Evolutionary conservation across 2,888 invertebrate species (phyloP), one percentile per base, ranked within the genome.

Genomic region (Nomada ruficornis): DNA sequence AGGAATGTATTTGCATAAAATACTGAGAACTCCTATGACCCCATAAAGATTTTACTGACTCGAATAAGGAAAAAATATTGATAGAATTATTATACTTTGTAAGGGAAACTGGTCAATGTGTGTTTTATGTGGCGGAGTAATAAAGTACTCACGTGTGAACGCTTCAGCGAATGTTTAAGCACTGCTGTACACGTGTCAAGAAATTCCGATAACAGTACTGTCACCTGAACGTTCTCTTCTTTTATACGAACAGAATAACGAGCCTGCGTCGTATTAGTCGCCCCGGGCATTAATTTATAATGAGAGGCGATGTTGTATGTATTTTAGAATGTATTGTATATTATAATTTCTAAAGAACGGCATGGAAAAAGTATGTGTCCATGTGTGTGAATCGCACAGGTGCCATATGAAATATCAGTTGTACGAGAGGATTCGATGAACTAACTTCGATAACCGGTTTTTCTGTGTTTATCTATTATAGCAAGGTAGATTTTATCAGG

Each of bases 181-280:
- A 62, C 60, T 44, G 60, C 15, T 50, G 26, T 26, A 26, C 26
- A 20, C 36, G 13, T 55, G 1, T 4, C 1, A 2, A 20, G 36
- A 55, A 42, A 18, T 11, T 62, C n/a, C 20, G 70, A 65, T 60
- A 60, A 50, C 50, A 65, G n/a, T 70, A 44, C 20, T 44, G 11
- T 47, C 13, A 65, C 47, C 26, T 47, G 42, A n/a, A 0, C 29
- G 44, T 26, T 44, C 44, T 26, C 18, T 18, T 65, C 59, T 47
- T 80, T 71, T 79, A 79, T 80, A 78, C 18, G 13, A 64, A 20
- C n/a, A 44, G 50, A 20, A 29, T 63, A 10, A 2, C 44, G 10
- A 65, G n/a, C 4, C 13, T 62, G 13, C 9, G 26, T 23, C 20
- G 13, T 57, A 47, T 23, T 44, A 44, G 13, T 13, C 15, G n/a